Evolutionary conservation across 64 coral and sea anemone species (phyloP), one percentile per base, ranked within the genome.

Genomic region (Montipora efflorescens): DNA sequence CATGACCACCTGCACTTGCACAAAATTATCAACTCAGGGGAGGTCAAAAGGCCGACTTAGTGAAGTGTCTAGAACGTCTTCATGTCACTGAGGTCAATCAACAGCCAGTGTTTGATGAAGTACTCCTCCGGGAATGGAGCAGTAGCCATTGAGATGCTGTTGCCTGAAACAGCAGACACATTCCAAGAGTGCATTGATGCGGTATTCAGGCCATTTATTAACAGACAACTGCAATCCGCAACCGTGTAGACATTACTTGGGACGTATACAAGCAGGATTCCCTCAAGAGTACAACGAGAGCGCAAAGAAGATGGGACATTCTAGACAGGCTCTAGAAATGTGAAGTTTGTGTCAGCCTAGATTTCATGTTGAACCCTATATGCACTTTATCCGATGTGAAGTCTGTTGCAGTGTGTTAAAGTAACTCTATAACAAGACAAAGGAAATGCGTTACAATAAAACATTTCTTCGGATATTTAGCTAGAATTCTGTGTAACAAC

Each of bases 1-100:
- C 89, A 49, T 91, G 89, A 78, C 89, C 78, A 11, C 89, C 78
- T n/a, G 18, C 78, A 52, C 61, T 82, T 15, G 12, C 89, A 5
- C 84, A 89, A 20, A 73, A 20, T 18, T 13, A 11, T 53, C 14
- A 79, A 22, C 48, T 94, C 36, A 36, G 36, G 36, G 36, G 36
- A 36, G 36, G 36, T 36, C 36, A 36, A 36, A 36, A 36, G 36
- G 36, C 36, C 36, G 36, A 36, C 36, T 36, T 36, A 36, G 36
- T 36, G 49, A 19, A 48, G 15, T 82, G 86, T 55, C 13, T 89
- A 9, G 48, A 89, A 49, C 28, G 4, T 51, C 15, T 62, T 14
- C 8, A 19, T 9, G 2, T 22, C 9, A 15, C 16, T 6, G n/a
- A 53, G 5, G 47, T 61, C 44, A 67, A 74, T 19, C 47, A 68